These are phyloP conservation scores for Neopipo cinnamomea DNA, from an alignment of 2,113 vertebrate genomes.

Conservation along the genomic window DNA sequence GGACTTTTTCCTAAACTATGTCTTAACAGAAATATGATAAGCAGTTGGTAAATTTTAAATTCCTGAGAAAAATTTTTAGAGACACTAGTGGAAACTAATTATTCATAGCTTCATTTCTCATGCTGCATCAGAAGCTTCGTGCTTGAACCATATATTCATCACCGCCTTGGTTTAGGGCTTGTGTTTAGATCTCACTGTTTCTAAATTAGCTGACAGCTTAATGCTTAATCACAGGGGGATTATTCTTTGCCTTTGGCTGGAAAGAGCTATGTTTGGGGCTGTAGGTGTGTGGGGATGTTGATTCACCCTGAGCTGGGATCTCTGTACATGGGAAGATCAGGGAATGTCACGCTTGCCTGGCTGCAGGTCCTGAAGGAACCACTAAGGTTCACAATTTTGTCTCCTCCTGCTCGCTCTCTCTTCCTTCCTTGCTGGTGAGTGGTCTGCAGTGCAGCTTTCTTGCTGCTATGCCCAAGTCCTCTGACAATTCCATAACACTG, in stretches of 20 bases:
- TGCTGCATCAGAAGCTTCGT: neutral
- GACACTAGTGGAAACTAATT: neutral
- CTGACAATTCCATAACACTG: neutral
- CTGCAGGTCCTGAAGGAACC: neutral
- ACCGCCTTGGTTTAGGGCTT: neutral
- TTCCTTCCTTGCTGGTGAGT: neutral
- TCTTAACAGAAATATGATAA: neutral
- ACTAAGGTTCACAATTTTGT: neutral
- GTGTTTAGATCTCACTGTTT: neutral
- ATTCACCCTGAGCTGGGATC: neutral
- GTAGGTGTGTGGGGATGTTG: neutral
- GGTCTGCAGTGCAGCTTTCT: neutral
- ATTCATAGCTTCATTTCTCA: neutral
- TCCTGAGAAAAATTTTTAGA: neutral
- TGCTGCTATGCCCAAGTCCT: neutral
- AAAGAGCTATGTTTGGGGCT: neutral
- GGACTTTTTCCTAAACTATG: neutral
- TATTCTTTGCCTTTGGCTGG: neutral
- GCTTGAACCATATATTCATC: neutral
- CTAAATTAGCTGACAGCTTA: neutral
- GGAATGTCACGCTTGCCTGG: neutral
- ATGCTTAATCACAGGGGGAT: neutral
- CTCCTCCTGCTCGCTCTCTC: neutral
- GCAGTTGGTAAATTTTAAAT: neutral
- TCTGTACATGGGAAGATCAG: rapidly evolving